These are phyloP conservation scores for Marasmarcha lunaedactyla DNA, from an alignment of 2,888 invertebrate genomes.

Conservation along the genomic window DNA sequence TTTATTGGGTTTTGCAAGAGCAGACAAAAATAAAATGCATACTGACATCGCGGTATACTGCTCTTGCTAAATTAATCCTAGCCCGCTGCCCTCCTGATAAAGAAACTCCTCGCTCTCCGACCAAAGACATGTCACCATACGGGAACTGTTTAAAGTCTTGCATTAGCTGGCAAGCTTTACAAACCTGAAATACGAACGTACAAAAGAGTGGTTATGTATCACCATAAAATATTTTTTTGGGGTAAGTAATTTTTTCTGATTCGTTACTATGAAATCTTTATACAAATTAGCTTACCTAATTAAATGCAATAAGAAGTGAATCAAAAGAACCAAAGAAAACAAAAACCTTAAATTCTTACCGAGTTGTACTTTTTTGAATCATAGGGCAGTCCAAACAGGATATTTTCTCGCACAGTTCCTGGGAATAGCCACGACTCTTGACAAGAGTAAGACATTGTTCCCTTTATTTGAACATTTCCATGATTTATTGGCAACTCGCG, in stretches of 20 bases:
- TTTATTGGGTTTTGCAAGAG: too few species aligned
- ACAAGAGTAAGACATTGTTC: slow-evolving; percentile 78
- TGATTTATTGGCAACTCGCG: slow-evolving; percentile 73
- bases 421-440: slow-evolving; percentile 90
- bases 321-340: too few species aligned
- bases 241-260: slow-evolving; percentile 15
- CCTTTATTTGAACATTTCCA: slow-evolving; percentile 74
- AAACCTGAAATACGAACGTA: slow-evolving; percentile 35
- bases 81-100: slow-evolving; percentile 82
- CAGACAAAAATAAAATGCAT: too few species aligned
- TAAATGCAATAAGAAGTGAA: too few species aligned
- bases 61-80: slow-evolving; percentile 74
- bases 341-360: too few species aligned
- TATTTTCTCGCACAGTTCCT: slow-evolving; percentile 83
- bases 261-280: too few species aligned
- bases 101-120: slow-evolving; percentile 79
- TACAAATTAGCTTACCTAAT: too few species aligned
- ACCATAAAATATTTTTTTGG: slow-evolving; percentile 11
- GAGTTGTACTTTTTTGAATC: slow-evolving; percentile 74
- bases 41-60: slow-evolving; percentile 54
- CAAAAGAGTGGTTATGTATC: slow-evolving; percentile 6
- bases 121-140: slow-evolving; percentile 75
- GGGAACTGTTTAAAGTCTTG: slow-evolving; percentile 72
- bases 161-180: slow-evolving; percentile 63
- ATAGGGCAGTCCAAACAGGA: slow-evolving; percentile 80